Conservation (phyloP, 2,113 vertebrate genomes). For the Hypocryptadius cinnamomeus region DNA sequence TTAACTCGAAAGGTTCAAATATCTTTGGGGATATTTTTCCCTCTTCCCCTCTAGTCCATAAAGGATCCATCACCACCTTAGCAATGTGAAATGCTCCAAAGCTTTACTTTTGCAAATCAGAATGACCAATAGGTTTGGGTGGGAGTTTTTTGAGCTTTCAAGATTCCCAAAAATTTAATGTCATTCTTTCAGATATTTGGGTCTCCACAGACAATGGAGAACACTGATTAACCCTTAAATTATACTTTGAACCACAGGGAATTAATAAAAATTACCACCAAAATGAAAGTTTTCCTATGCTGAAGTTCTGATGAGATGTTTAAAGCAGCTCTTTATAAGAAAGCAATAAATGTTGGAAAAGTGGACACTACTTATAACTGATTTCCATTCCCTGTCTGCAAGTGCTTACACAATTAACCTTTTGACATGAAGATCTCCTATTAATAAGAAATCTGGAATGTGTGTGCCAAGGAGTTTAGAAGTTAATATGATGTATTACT, state of each 20-base stretch:
- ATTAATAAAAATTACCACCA: not conserved
- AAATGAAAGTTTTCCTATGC: not conserved
- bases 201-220: not conserved
- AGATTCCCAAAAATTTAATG: not conserved
- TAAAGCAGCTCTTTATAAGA: not conserved
- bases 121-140: not conserved
- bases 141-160: not conserved
- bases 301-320: not conserved
- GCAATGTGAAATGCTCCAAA: not conserved
- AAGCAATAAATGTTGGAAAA: not conserved
- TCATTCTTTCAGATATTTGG: not conserved
- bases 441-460: not conserved
- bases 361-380: not conserved
- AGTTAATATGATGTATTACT: not conserved
- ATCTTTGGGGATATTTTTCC: not conserved
- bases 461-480: not conserved
- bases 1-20: not conserved
- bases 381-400: not conserved
- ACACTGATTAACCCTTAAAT: not conserved
- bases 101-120: not conserved
- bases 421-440: not conserved
- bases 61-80: not conserved
- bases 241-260: not conserved
- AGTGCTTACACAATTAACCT: slow-evolving; percentile 38
- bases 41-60: not conserved